A percentile compares a stretch with the other conserved stretches of the same genome.
Conservation (phyloP, 2,113 vertebrate genomes). For the Nettapus auritus region DNA sequence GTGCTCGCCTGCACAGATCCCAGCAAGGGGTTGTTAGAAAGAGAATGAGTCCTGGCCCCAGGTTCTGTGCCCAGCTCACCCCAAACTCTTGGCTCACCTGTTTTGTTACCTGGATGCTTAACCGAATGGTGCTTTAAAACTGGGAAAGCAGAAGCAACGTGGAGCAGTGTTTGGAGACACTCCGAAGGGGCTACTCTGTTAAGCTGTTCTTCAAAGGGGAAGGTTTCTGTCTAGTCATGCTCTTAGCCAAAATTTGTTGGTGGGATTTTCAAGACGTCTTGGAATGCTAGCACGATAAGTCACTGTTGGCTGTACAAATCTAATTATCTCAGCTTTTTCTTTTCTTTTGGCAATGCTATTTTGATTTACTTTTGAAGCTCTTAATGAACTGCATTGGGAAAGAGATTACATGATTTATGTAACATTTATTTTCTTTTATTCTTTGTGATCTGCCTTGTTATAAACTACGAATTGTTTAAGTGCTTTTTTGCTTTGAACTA, state of each 20-base stretch:
- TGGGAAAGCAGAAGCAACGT: background rate
- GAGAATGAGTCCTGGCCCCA: background rate
- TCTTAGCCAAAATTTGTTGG: background rate
- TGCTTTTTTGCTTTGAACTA: constrained; percentile 67
- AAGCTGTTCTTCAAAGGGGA: background rate
- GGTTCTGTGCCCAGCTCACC: background rate
- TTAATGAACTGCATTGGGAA: constrained; percentile 53
- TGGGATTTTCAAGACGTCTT: background rate
- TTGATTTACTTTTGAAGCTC: constrained; percentile 61
- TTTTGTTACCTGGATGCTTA: background rate
- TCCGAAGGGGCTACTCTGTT: background rate
- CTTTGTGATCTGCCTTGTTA: constrained; percentile 67
- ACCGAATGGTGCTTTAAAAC: background rate
- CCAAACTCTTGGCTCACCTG: background rate
- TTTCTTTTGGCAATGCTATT: background rate
- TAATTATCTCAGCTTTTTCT: constrained; percentile 23
- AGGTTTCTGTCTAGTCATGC: background rate
- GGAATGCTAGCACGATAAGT: background rate
- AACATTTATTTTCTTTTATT: constrained; percentile 68
- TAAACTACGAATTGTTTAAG: constrained; percentile 64
- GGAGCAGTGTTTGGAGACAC: background rate
- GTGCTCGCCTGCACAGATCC: background rate
- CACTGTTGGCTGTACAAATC: constrained; percentile 19
- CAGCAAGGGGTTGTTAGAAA: background rate
- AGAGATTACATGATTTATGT: constrained; percentile 66